Evolutionary conservation across 2,888 invertebrate species (phyloP).

Genomic region (Eupithecia centaureata): DNA sequence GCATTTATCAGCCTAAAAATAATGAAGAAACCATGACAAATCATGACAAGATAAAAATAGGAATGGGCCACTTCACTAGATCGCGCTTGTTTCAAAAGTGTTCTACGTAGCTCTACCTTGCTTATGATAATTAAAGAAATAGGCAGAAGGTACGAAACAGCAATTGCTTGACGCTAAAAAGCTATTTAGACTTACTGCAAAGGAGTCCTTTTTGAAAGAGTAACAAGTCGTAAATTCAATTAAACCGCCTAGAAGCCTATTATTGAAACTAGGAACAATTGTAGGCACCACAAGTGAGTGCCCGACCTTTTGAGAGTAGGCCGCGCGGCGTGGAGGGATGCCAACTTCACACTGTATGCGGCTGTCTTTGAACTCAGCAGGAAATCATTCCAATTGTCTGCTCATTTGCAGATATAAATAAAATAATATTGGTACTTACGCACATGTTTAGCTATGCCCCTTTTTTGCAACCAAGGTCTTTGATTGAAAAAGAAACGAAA

Average conservation of each 20-base stretch:
- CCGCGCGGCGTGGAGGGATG: conserved; percentile 47
- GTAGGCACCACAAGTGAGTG: conserved; percentile 39
- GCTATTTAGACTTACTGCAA: not conserved
- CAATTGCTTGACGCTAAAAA: conserved; percentile 6
- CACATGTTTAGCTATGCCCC: too few relatives aligned
- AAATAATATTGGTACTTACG: not conserved
- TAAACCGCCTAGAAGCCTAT: conserved; percentile 11
- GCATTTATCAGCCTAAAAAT: not conserved
- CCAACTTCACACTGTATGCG: conserved; percentile 45
- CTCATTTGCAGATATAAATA: conserved; percentile 42
- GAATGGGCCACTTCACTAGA: not conserved
- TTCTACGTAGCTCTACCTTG: not conserved
- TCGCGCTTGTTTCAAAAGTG: not conserved
- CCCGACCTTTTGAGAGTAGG: conserved; percentile 53
- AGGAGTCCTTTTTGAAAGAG: not conserved
- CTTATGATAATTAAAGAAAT: not conserved
- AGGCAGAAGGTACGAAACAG: not conserved
- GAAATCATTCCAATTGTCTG: conserved; percentile 50
- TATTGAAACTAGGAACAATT: conserved; percentile 25
- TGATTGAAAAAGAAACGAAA: too few relatives aligned
- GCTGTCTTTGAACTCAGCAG: conserved; percentile 52
- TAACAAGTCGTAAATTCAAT: conserved; percentile 6
- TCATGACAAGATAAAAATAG: too few relatives aligned
- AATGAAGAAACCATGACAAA: not conserved
- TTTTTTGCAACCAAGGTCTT: too few relatives aligned